phyloP scores from a whole-genome alignment of 2,888 invertebrate species.

The Phaonia tiefii region DNA sequence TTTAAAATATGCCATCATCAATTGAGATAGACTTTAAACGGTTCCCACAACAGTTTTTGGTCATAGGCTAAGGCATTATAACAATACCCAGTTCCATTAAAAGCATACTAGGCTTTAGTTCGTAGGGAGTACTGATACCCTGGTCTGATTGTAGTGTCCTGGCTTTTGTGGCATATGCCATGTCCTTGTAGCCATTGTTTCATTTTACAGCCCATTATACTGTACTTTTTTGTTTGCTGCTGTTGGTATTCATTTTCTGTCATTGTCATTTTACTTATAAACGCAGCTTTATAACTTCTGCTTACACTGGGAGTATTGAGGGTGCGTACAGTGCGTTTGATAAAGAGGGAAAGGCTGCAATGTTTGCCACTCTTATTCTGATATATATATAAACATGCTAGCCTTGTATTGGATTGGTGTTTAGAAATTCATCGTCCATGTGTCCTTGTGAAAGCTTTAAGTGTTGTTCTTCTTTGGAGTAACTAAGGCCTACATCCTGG shows the following conservation, averaged over 20 bases:
- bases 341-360: too few relatives aligned
- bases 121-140: background rate
- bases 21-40: conserved; percentile 59
- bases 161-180: conserved; percentile 44
- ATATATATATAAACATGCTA: too few relatives aligned
- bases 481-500: too few relatives aligned
- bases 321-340: background rate
- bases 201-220: conserved; percentile 54
- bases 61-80: conserved; percentile 5
- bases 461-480: too few relatives aligned
- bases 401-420: too few relatives aligned
- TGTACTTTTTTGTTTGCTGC: conserved; percentile 27
- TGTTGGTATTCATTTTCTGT: background rate
- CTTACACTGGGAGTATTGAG: background rate
- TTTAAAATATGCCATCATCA: conserved; percentile 64
- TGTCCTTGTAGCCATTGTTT: conserved; percentile 48
- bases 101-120: conserved; percentile 1
- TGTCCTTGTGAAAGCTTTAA: too few relatives aligned
- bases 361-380: too few relatives aligned
- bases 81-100: conserved; percentile 31
- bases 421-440: too few relatives aligned
- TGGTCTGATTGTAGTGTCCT: background rate
- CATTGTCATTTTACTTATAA: conserved; percentile 38
- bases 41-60: conserved; percentile 52
- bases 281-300: background rate